Base-by-base conservation (phyloP, 30 jellyfish, hydroid and myxozoan genomes). In the Cassiopea xamachana region DNA sequence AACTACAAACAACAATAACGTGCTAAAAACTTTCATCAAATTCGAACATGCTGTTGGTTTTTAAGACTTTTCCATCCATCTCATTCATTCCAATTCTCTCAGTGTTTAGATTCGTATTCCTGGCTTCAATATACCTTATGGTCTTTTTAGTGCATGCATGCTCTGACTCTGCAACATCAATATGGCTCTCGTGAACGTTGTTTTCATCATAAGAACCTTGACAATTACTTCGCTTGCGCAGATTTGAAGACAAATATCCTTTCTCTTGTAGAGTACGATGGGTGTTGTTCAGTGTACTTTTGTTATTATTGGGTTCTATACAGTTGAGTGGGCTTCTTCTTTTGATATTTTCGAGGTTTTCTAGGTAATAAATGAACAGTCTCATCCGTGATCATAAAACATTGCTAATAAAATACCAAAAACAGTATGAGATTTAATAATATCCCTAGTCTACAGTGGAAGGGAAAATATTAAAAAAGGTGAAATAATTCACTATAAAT, bases 11-110 rank as follows among this genome's bases (percentile, higher is more conserved):
- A n/a, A n/a, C n/a, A n/a, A n/a, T n/a, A n/a, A 1, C 80, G 16
- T 19, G 80, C 19, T 19, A 71, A 71, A 7, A 71, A 71, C 19
- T 55, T n/a, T 71, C 80, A 19, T 71, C 80, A 19, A 71, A 71
- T 7, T 71, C 80, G 39, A 71, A 71, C 6, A 71, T 71, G 47
- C 6, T 71, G n/a, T 71, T 71, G 39, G 80, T 7, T 1, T 71
- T 55, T n/a, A 9, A 7, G 7, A 71, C 17, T 71, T 71, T 71
- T 55, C 43, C 80, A 43, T 8, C 43, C 3, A 62, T 4, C 7
- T 3, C 19, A 14, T 62, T 62, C 43, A 8, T 62, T 62, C 14
- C 14, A 2, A 62, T 14, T 3, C 7, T 27, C 43, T 62, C 27
- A 62, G 7, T 62, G 14, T 62, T 62, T 62, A 62, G 27, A 62